phyloP scores from a whole-genome alignment of 1,140 invertebrate species.

The Trachymyrmex cornetzi region DNA sequence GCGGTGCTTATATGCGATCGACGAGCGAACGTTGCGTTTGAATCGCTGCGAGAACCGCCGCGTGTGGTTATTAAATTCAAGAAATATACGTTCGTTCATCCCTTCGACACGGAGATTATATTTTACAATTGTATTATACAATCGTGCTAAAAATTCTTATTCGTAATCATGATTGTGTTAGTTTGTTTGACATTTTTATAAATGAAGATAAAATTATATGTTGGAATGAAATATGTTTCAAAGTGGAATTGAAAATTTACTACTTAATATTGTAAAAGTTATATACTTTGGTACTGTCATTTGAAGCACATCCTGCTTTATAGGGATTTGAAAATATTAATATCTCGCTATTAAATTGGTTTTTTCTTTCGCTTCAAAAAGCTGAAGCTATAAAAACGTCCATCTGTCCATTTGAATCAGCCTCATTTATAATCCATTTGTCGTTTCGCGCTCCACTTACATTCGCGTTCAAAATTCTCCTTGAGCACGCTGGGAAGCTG shows the following conservation, averaged over 20 bases:
- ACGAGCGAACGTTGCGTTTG: conserved; percentile 2
- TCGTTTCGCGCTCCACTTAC: conserved; percentile 37
- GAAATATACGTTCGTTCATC: background rate
- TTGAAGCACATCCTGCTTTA: background rate
- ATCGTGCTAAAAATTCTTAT: background rate
- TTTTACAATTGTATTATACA: background rate
- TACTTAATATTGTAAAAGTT: background rate
- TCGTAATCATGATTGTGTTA: background rate
- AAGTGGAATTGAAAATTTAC: background rate
- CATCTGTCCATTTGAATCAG: conserved; percentile 57
- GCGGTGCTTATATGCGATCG: conserved; percentile 50
- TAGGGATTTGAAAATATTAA: conserved; percentile 25
- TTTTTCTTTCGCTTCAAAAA: conserved; percentile 36
- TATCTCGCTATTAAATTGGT: conserved; percentile 12
- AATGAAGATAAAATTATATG: background rate
- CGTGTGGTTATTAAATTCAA: conserved; percentile 38
- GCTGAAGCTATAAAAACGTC: conserved; percentile 69
- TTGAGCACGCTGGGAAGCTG: conserved; percentile 5
- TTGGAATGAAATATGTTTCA: too few relatives aligned
- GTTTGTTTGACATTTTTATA: background rate
- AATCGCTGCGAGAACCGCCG: background rate
- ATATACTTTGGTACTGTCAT: background rate
- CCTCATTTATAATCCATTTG: conserved; percentile 68
- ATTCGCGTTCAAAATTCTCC: conserved; percentile 38
- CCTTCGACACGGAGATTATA: background rate